Base-by-base conservation (phyloP, 2,888 invertebrate species). In the Euclidia mi region DNA sequence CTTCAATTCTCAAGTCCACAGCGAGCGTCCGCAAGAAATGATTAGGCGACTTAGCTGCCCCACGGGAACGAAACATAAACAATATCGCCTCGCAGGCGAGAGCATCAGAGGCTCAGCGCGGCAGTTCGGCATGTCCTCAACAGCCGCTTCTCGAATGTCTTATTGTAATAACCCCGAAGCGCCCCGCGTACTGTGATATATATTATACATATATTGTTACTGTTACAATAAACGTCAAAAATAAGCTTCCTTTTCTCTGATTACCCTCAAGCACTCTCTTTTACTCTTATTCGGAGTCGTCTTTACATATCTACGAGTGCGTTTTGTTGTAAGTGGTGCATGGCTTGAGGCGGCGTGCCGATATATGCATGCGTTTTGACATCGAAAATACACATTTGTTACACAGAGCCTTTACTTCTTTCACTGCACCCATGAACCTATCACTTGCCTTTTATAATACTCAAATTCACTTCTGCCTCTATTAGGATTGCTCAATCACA, bases 121-220 rank as follows among this genome's bases (percentile, higher is more conserved):
- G 82, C 84, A 72, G 75, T 75, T 76, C 77, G 84, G 84, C 82
- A 83, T 72, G 73, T 75, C 76, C 67, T 78, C 71, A 76, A 81
- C 83, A 85, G 83, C 87, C 89, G 86, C 85, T 85, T 84, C 86
- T 84, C 86, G 84, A 84, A 87, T 81, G 77, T 80, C 78, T 76
- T 67, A 76, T 77, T 79, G 80, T 79, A 82, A 83, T 81, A 83
- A 86, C 91, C 94, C 92, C 92, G 89, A 91, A 93, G 91, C 92
- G 94, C 94, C 93, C 93, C 94, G 94, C 94, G 94, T 93, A 92
- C 94, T 94, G 94, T 94, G 94, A 94, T 94, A 94, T 91, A 90
- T 92, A 71, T 52, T 52, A 34, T 71, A 62, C 63, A 67, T 69
- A 90, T 88, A 92, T 90, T 92, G 91, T 94, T 94, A 93, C 83